Percentiles rank a stretch among this genome's conserved stretches.
Conservation (phyloP, 2,113 vertebrate genomes). For the Dipodomys stephensi region DNA sequence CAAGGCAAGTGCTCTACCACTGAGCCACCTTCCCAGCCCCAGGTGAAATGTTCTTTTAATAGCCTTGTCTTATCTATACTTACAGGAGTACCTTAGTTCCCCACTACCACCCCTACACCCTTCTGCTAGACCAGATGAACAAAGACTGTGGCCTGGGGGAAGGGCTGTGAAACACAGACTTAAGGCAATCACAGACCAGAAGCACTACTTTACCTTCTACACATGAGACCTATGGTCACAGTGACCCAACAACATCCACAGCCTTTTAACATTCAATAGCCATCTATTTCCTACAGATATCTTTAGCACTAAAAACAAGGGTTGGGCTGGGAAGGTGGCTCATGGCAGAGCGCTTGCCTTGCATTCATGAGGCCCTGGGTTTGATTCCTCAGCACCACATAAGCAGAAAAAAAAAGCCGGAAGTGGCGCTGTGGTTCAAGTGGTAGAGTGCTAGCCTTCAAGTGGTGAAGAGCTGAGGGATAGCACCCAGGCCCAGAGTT, state of each 20-base stretch:
- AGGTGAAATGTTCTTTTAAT: conserved; percentile 21
- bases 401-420: too few species aligned
- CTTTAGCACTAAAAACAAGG: conserved; percentile 28
- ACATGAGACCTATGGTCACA: not conserved
- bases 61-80: not conserved
- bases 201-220: not conserved
- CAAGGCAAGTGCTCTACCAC: too few species aligned
- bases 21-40: too few species aligned
- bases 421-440: too few species aligned
- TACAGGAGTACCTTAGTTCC: not conserved
- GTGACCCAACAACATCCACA: not conserved
- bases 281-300: not conserved
- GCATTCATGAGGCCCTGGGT: too few species aligned
- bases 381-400: too few species aligned
- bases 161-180: not conserved
- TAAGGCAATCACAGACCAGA: not conserved
- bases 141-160: not conserved
- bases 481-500: too few species aligned
- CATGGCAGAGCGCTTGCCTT: too few species aligned
- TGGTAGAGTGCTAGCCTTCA: too few species aligned
- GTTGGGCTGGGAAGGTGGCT: not conserved
- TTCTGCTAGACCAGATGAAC: not conserved
- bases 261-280: not conserved
- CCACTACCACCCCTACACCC: not conserved
- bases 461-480: too few species aligned